These are phyloP conservation scores for Eurois occulta DNA, from an alignment of 2,888 invertebrate genomes.

Conservation along the genomic window DNA sequence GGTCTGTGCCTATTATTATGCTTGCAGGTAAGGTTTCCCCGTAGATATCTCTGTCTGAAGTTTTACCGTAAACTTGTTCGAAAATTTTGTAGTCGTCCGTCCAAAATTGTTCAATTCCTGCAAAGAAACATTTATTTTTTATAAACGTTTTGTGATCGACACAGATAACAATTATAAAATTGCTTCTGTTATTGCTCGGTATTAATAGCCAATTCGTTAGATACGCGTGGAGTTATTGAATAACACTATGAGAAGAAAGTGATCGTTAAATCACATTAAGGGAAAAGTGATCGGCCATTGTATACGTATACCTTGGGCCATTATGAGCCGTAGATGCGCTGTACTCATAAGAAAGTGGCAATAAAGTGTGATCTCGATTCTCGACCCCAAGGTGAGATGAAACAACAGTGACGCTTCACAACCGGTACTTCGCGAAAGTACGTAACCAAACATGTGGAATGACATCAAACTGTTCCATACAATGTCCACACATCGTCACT, in stretches of 20 bases:
- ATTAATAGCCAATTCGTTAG: neutral
- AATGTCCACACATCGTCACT: slow-evolving; percentile 38
- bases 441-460: slow-evolving; percentile 19
- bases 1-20: slow-evolving; percentile 63
- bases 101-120: slow-evolving; percentile 85
- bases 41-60: slow-evolving; percentile 85
- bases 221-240: neutral
- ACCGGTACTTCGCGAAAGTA: slow-evolving; percentile 53
- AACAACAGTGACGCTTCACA: slow-evolving; percentile 46
- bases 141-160: neutral
- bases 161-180: neutral
- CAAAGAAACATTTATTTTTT: slow-evolving; percentile 50
- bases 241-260: neutral
- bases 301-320: neutral
- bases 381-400: slow-evolving; percentile 23
- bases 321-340: neutral
- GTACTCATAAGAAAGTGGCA: slow-evolving; percentile 44
- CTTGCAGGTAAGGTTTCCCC: slow-evolving; percentile 78
- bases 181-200: neutral
- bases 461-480: slow-evolving; percentile 44
- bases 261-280: neutral
- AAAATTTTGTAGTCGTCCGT: slow-evolving; percentile 85
- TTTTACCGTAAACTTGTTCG: slow-evolving; percentile 85
- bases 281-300: neutral
- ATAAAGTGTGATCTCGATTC: slow-evolving; percentile 31